phyloP scores from a whole-genome alignment of 2,113 vertebrate genomes.

The Chionis minor region DNA sequence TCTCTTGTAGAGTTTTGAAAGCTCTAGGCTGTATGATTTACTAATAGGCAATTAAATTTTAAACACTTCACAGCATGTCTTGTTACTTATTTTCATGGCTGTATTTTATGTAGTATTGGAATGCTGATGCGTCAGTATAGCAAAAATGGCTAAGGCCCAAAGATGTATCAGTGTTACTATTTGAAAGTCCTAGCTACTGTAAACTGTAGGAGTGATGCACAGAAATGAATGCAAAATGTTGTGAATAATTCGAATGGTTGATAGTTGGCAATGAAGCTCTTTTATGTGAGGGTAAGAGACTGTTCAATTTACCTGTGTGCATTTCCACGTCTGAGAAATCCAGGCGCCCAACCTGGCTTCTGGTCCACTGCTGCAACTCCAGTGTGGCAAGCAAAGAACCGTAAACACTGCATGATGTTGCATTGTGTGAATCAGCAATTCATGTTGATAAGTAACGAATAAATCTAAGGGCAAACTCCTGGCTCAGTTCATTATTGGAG shows the following conservation, averaged over 20 bases:
- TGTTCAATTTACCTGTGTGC: background rate
- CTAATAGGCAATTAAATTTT: background rate
- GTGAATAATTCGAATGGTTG: background rate
- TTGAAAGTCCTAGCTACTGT: background rate
- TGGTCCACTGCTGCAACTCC: background rate
- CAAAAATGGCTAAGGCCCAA: background rate
- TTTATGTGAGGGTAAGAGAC: background rate
- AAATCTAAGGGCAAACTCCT: background rate
- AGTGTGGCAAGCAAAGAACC: background rate
- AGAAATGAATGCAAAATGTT: background rate
- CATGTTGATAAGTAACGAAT: background rate
- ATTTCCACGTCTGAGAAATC: background rate
- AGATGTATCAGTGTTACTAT: background rate
- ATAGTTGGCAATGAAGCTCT: background rate
- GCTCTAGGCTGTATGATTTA: background rate
- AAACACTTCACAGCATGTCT: background rate
- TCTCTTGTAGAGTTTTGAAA: background rate
- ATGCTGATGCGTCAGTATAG: background rate
- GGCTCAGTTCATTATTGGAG: background rate
- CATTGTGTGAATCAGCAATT: background rate
- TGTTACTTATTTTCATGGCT: background rate
- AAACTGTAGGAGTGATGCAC: background rate
- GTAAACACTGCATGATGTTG: accelerated
- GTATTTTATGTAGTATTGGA: background rate
- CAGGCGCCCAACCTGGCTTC: background rate